Evolutionary conservation across 2,113 vertebrate genomes (phyloP), one percentile per base, ranked within the genome.

Genomic region (Taxidea taxus): DNA sequence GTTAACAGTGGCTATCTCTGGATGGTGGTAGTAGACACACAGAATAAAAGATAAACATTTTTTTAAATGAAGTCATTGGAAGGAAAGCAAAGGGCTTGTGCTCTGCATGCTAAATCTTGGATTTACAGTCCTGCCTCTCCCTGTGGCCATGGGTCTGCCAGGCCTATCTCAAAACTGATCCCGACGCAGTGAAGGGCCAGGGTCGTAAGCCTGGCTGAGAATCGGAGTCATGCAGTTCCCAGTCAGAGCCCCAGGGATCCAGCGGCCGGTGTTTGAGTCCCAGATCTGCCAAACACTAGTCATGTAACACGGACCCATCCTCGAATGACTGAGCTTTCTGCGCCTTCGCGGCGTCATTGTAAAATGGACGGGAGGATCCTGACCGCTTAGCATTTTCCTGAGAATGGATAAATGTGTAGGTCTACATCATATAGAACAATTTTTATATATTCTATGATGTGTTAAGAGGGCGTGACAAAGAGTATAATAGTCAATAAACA

Each of bases 1-100:
- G 91, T 94, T 92, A 94, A 96, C 85, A 94, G 81, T 85, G 58
- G 62, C 85, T 96, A 84, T 96, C 94, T 96, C 82, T 90, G 68
- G 20, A 64, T 44, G 54, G 42, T 68, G 47, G 62, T 83, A 58
- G 6, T 90, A 20, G 90, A 92, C 16, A 95, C 58, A 85, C 1
- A 95, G 80, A 95, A 91, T 60, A 39, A 92, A 96, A 91, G 93
- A 91, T 95, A 97, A 96, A 88, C 51, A 49, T 74, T 91, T 77
- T 20, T 20, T 31, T 16, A 60, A 90, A 74, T 39, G 62, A 97
- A 70, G 84, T 92, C 44, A 60, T 92, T 47, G 20, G 82, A 90
- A 93, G 68, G 62, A 75, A 85, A 87, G 56, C 14, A 72, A 92
- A 29, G 6, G 6, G 70, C 49, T 56, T 91, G 83, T 34, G 42